Percentiles rank a stretch among this genome's conserved stretches.
Conservation (phyloP, 2,888 invertebrate genomes). For the Chrysolina haemoptera region DNA sequence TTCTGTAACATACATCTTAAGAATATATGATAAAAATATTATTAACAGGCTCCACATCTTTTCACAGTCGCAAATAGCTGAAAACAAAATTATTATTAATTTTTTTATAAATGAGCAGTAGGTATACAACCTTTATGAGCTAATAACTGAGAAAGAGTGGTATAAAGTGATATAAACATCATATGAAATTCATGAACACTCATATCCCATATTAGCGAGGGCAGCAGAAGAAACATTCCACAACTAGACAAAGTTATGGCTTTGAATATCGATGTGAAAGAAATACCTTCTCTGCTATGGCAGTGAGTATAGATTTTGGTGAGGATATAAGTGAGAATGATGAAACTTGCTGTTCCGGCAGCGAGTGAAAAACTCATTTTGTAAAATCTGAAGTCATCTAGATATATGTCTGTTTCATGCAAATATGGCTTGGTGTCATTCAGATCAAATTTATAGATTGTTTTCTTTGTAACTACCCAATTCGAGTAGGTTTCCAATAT, state of each 20-base stretch:
- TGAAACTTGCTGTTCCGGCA: conserved; percentile 61
- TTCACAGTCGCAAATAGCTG: conserved; percentile 56
- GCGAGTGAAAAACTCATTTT: conserved; percentile 58
- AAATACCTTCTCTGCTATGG: conserved; percentile 41
- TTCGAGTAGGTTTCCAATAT: conserved; percentile 86
- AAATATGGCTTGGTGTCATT: conserved; percentile 55
- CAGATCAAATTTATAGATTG: conserved; percentile 18
- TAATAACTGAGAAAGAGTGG: conserved; percentile 75
- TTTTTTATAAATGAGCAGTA: background rate
- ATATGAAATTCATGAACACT: conserved; percentile 70
- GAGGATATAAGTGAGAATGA: conserved; percentile 58
- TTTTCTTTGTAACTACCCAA: conserved; percentile 70
- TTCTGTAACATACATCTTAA: conserved; percentile 50
- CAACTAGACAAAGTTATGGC: conserved; percentile 76
- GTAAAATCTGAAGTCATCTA: conserved; percentile 64
- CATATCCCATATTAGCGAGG: conserved; percentile 77
- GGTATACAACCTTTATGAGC: conserved; percentile 75
- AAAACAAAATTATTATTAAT: conserved; percentile 41
- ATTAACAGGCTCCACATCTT: conserved; percentile 60
- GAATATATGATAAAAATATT: conserved; percentile 57
- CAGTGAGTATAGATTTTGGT: conserved; percentile 56
- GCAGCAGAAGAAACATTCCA: conserved; percentile 75
- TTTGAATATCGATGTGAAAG: conserved; percentile 69
- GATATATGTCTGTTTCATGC: conserved; percentile 56
- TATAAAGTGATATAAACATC: conserved; percentile 77